Conservation (phyloP, 1,140 invertebrate genomes). For the Antheraea pernyi region DNA sequence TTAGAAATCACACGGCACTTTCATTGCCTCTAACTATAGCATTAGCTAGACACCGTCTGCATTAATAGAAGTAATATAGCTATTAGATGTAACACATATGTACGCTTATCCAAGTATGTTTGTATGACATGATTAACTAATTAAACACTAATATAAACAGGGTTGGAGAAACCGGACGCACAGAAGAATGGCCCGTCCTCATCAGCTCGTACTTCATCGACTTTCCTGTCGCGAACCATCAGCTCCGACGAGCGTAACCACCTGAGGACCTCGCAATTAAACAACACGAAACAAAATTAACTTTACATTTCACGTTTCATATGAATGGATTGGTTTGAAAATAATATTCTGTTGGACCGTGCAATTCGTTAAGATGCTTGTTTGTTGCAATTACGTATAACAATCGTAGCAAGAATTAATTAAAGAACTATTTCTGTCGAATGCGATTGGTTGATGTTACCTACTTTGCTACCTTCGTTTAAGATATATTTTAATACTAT, state of each 20-base stretch:
- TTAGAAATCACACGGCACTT: neutral
- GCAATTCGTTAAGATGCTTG: neutral
- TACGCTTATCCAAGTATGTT: neutral
- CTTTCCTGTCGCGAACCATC: conserved; percentile 66
- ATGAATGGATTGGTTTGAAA: neutral
- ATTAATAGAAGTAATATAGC: neutral
- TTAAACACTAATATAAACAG: conserved; percentile 42
- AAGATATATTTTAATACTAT: neutral
- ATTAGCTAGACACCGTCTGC: neutral
- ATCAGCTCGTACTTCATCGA: conserved; percentile 62
- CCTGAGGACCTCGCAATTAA: conserved; percentile 41
- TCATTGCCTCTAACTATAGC: neutral
- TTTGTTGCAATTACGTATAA: neutral
- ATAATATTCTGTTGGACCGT: neutral
- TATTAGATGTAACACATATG: neutral
- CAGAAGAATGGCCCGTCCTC: conserved; percentile 59
- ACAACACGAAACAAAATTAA: conserved; percentile 45
- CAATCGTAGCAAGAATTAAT: neutral
- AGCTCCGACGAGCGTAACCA: conserved; percentile 66
- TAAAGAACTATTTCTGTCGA: neutral
- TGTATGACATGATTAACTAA: conserved; percentile 18
- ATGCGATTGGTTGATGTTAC: neutral
- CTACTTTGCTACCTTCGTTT: neutral
- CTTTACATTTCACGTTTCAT: conserved; percentile 3
- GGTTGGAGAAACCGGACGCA: conserved; percentile 61